Percentiles rank a stretch among this genome's conserved stretches.
phyloP scores from a whole-genome alignment of 2,797 vertebrate species.

The Lerista edwardsae region DNA sequence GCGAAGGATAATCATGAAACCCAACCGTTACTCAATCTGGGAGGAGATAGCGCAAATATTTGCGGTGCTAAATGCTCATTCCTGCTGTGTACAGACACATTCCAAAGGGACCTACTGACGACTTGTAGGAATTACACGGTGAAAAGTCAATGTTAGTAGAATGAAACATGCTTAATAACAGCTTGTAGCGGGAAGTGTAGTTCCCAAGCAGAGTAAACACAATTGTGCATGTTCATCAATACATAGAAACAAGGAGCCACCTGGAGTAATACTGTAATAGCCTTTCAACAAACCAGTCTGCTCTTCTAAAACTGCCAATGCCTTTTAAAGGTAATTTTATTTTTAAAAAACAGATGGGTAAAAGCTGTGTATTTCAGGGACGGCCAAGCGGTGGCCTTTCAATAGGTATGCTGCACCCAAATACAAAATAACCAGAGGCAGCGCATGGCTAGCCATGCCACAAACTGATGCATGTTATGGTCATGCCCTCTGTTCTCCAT shows the following conservation, averaged over 20 bases:
- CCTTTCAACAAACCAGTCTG: accelerated
- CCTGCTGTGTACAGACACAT: neutral
- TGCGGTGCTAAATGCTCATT: slow-evolving; percentile 35
- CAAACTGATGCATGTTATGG: too few relatives aligned
- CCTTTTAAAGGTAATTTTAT: neutral
- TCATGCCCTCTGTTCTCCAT: too few relatives aligned
- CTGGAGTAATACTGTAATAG: neutral
- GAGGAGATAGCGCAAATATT: neutral
- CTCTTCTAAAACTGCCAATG: slow-evolving; percentile 5
- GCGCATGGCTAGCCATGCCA: too few relatives aligned
- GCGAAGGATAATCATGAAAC: neutral
- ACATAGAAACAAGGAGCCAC: neutral
- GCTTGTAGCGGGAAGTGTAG: neutral
- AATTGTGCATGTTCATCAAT: neutral
- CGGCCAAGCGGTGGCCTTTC: too few relatives aligned
- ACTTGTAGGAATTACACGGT: neutral
- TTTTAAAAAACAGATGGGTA: neutral
- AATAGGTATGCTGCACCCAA: too few relatives aligned
- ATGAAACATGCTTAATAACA: slow-evolving; percentile 4
- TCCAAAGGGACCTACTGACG: slow-evolving; percentile 20
- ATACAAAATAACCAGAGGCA: too few relatives aligned
- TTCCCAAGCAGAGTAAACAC: slow-evolving; percentile 17
- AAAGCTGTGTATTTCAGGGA: neutral
- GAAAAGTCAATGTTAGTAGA: slow-evolving; percentile 25
- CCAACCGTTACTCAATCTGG: neutral